These are phyloP conservation scores for Furcifer pardalis DNA, from an alignment of 2,797 vertebrate species.

Conservation along the genomic window DNA sequence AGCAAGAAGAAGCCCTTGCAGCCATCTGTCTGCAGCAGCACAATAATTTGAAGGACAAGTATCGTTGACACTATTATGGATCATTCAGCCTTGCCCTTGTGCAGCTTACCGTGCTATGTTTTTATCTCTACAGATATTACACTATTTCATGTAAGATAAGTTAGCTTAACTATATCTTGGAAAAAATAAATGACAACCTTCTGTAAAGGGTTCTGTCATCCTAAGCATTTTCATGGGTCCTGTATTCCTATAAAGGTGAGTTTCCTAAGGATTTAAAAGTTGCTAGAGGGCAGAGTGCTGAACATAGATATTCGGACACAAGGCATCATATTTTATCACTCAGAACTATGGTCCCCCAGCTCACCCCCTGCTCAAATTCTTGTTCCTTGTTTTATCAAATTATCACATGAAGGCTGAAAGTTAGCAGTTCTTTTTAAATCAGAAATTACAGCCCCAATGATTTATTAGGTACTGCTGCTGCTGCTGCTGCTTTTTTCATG, in stretches of 20 bases:
- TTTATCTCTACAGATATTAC: constrained; percentile 36
- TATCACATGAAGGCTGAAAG: too few relatives aligned
- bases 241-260: constrained; percentile 27
- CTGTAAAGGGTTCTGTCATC: constrained; percentile 14
- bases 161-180: constrained; percentile 32
- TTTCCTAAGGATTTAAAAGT: constrained; percentile 31
- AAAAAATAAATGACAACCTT: constrained; percentile 45
- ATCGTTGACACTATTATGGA: constrained; percentile 23
- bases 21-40: constrained; percentile 32
- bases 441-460: constrained; percentile 9
- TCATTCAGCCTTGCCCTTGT: constrained; percentile 7
- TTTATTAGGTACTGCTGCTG: background rate
- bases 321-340: constrained; percentile 10
- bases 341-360: constrained; percentile 25
- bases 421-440: background rate
- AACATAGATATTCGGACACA: constrained; percentile 1
- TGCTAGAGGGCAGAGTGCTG: constrained; percentile 23
- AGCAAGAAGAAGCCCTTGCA: background rate
- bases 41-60: constrained; percentile 1
- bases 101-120: rapidly evolving
- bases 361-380: too few relatives aligned
- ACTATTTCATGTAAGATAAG: constrained; percentile 22
- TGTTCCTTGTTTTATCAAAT: too few relatives aligned
- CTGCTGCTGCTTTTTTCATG: too few relatives aligned
- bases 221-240: constrained; percentile 1